A percentile compares a stretch with the other conserved stretches of the same genome.
phyloP scores from a whole-genome alignment of 2,888 invertebrate genomes.

The Caenorhabditis uteleia region DNA sequence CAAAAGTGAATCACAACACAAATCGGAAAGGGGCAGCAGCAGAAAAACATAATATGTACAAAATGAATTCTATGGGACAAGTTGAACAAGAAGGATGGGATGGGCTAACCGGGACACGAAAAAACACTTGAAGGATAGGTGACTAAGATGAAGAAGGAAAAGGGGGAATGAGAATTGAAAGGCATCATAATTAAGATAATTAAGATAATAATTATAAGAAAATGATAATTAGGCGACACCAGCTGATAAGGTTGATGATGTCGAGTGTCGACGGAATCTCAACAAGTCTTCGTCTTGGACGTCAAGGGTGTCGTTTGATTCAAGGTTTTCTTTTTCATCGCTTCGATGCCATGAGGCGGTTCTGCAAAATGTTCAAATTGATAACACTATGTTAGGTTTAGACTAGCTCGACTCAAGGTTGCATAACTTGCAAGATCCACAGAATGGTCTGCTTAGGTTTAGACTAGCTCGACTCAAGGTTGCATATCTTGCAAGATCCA shows the following conservation, averaged over 20 bases:
- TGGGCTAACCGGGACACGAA: slow-evolving; percentile 5
- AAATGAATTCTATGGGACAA: slow-evolving; percentile 20
- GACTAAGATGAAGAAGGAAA: slow-evolving; percentile 4
- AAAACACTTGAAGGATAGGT: slow-evolving; percentile 6
- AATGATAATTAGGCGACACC: slow-evolving; percentile 58
- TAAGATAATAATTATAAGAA: slow-evolving; percentile 14
- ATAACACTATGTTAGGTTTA: too few relatives aligned
- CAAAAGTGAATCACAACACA: too few relatives aligned
- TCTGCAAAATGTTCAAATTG: slow-evolving; percentile 40
- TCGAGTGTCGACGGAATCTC: slow-evolving; percentile 62
- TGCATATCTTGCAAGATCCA: too few relatives aligned
- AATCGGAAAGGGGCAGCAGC: not conserved
- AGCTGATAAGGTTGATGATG: slow-evolving; percentile 55
- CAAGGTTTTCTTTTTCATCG: slow-evolving; percentile 64
- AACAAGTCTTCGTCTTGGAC: slow-evolving; percentile 45
- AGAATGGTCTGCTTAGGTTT: too few relatives aligned
- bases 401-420: too few relatives aligned
- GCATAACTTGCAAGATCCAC: too few relatives aligned
- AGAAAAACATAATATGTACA: slow-evolving; percentile 6
- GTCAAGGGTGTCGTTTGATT: slow-evolving; percentile 8
- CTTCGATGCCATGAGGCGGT: slow-evolving; percentile 65
- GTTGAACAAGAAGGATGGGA: not conserved
- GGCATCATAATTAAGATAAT: slow-evolving; percentile 11
- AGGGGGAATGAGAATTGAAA: slow-evolving; percentile 11
- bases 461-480: too few relatives aligned